Conservation (phyloP, 2,888 invertebrate genomes). For the Ophion costatus region DNA sequence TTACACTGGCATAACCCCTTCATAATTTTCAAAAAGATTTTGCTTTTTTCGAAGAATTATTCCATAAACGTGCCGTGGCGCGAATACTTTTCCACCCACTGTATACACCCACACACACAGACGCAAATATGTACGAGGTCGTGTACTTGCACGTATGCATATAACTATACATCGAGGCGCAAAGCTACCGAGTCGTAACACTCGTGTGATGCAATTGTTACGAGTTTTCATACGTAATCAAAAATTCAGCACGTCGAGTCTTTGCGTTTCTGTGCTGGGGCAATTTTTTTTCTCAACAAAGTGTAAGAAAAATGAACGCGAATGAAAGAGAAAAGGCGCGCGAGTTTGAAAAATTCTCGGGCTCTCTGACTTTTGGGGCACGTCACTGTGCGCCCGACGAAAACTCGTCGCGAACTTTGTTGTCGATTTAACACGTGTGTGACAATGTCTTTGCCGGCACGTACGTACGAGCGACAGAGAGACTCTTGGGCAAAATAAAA, state of each 20-base stretch:
- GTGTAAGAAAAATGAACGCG: not conserved
- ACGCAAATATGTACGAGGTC: not conserved
- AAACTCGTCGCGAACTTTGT: slow-evolving; percentile 78
- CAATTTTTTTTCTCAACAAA: not conserved
- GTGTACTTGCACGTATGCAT: slow-evolving; percentile 5
- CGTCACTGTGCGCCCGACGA: slow-evolving; percentile 76
- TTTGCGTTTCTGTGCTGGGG: not conserved
- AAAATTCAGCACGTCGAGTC: not conserved
- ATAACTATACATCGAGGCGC: not conserved
- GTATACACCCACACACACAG: no score
- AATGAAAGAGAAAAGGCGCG: slow-evolving; percentile 7
- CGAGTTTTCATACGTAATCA: slow-evolving; percentile 14
- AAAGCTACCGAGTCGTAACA: slow-evolving; percentile 20
- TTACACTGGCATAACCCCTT: no score
- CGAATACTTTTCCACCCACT: no score
- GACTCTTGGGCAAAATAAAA: slow-evolving; percentile 2
- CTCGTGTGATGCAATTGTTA: slow-evolving; percentile 26
- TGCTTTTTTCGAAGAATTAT: no score
- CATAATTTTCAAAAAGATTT: no score
- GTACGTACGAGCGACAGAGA: slow-evolving; percentile 4
- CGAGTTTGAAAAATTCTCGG: slow-evolving; percentile 52
- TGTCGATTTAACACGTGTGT: slow-evolving; percentile 79
- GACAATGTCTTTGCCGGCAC: slow-evolving; percentile 17
- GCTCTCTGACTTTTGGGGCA: slow-evolving; percentile 62
- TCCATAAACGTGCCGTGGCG: no score